These are phyloP conservation scores for Laupala kohalensis DNA, from an alignment of 1,140 invertebrate species.

Conservation along the genomic window DNA sequence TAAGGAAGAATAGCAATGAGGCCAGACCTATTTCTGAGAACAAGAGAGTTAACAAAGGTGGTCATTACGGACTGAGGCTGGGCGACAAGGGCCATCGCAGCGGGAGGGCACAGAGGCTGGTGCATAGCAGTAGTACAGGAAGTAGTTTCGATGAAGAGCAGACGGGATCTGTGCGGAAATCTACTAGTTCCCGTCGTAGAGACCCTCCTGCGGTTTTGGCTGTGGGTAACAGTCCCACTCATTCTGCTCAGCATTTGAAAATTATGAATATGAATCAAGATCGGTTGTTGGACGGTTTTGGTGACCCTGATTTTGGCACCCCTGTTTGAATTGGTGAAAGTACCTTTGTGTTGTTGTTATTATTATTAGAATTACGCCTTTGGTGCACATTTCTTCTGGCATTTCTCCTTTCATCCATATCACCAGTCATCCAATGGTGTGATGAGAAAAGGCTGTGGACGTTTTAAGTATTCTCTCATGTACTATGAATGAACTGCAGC, in stretches of 20 bases:
- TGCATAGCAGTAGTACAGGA: not conserved
- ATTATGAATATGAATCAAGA: not conserved
- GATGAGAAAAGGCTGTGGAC: not conserved
- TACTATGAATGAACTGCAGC: not conserved
- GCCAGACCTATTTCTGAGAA: not conserved
- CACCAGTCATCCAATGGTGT: not conserved
- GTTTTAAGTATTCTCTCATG: not conserved
- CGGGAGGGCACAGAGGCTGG: slow-evolving; percentile 10
- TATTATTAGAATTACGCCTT: not conserved
- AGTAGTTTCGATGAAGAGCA: slow-evolving; percentile 12
- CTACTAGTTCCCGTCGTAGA: not conserved
- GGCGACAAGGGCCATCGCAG: slow-evolving; percentile 7
- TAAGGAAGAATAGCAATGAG: not conserved
- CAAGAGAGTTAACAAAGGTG: not conserved
- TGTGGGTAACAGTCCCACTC: slow-evolving; percentile 8
- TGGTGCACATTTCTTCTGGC: not conserved
- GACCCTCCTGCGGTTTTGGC: not conserved
- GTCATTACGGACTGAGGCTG: slow-evolving; percentile 2
- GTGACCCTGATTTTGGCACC: slow-evolving; percentile 44
- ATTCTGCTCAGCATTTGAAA: not conserved
- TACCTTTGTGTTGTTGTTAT: not conserved
- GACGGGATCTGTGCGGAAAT: not conserved
- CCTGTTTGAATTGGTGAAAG: slow-evolving; percentile 32
- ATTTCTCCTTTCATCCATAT: not conserved
- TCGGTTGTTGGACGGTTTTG: slow-evolving; percentile 30